Conservation (phyloP, 2,797 vertebrate genomes). For the Propithecus perrieri region DNA sequence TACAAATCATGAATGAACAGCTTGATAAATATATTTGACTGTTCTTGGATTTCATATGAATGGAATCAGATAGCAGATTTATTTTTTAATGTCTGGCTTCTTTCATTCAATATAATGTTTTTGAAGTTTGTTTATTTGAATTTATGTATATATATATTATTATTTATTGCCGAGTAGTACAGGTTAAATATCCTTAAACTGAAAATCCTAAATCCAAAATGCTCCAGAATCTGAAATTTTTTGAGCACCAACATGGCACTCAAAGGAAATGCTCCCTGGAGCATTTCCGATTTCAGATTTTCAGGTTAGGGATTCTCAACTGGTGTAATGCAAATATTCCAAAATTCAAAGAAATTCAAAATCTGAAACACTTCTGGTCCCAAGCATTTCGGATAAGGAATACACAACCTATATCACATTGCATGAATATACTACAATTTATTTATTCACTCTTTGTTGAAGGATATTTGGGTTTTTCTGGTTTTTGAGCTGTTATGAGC, state of each 20-base stretch:
- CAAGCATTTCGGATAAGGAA: neutral
- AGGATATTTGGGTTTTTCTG: neutral
- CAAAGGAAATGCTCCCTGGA: neutral
- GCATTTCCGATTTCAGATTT: neutral
- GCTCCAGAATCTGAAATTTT: neutral
- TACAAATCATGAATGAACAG: neutral
- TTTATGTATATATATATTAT: neutral
- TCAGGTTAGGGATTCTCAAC: neutral
- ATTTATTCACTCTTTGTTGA: neutral
- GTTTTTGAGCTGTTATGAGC: neutral
- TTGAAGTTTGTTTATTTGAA: neutral
- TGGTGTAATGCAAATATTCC: neutral
- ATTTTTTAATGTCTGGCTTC: neutral
- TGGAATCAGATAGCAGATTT: neutral
- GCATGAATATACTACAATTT: neutral
- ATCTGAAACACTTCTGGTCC: neutral
- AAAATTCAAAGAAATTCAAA: neutral
- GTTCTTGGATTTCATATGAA: neutral
- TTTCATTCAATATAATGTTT: neutral
- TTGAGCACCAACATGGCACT: neutral
- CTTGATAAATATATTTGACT: neutral
- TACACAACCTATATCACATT: neutral
- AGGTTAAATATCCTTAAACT: neutral
- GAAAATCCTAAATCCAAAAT: neutral
- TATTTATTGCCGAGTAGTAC: neutral